Percentiles rank a stretch among this genome's conserved stretches.
phyloP scores from a whole-genome alignment of 2,888 invertebrate genomes.

The Leptothorax acervorum region DNA sequence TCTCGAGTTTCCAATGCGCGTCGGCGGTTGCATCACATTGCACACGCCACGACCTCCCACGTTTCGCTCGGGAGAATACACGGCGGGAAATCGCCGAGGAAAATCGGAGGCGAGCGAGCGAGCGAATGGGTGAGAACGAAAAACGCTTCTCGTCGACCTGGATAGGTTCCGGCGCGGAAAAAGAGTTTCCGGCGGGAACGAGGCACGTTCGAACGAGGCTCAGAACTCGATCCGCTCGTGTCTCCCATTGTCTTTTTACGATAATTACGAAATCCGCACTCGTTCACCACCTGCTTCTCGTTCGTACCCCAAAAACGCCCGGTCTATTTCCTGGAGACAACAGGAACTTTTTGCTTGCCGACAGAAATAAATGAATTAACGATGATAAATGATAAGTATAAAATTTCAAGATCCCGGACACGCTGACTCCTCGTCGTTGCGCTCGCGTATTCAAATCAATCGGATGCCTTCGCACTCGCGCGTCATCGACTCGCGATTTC shows the following conservation, averaged over 20 bases:
- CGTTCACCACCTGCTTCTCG: background rate
- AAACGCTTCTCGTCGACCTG: slow-evolving; percentile 60
- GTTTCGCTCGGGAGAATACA: slow-evolving; percentile 36
- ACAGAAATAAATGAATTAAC: background rate
- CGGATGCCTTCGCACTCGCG: background rate
- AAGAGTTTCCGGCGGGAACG: slow-evolving; percentile 45
- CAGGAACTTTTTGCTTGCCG: background rate
- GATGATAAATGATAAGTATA: background rate
- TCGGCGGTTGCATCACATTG: slow-evolving; percentile 46
- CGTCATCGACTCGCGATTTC: slow-evolving; percentile 12
- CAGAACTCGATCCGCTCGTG: background rate
- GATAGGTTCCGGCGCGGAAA: slow-evolving; percentile 62
- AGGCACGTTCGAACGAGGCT: slow-evolving; percentile 27
- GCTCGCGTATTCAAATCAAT: background rate
- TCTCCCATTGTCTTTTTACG: slow-evolving; percentile 35
- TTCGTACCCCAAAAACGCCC: background rate
- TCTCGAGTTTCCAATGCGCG: slow-evolving; percentile 42
- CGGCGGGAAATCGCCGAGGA: slow-evolving; percentile 35
- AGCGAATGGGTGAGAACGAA: slow-evolving; percentile 38
- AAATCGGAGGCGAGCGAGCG: slow-evolving; percentile 49
- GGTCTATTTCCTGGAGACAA: background rate
- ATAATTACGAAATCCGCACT: slow-evolving; percentile 23
- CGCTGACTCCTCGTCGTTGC: background rate
- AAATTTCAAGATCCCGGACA: background rate
- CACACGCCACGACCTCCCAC: slow-evolving; percentile 43